Evolutionary conservation across 2,113 vertebrate genomes (phyloP).

Genomic region (Lontra canadensis): DNA sequence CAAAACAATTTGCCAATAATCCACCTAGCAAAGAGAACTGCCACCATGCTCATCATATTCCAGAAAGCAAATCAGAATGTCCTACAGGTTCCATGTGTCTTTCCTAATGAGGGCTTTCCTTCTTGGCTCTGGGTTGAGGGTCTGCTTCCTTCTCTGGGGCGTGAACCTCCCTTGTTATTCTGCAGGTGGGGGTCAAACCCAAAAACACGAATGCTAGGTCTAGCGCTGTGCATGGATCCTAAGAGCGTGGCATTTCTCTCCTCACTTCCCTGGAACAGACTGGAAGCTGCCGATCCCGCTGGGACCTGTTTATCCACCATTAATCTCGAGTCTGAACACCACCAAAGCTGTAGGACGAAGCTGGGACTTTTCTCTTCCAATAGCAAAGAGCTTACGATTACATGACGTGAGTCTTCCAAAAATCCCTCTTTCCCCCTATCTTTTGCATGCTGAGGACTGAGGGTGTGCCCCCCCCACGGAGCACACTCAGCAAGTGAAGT

Average conservation of each 20-base stretch:
- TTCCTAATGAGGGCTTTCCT: not conserved
- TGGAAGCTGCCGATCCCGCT: not conserved
- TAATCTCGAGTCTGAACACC: not conserved
- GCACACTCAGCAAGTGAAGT: not conserved
- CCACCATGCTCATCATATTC: not conserved
- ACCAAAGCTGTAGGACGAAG: not conserved
- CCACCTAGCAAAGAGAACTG: not conserved
- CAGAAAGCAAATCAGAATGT: slow-evolving; percentile 46
- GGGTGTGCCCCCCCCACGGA: not conserved
- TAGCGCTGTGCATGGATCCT: rapidly evolving
- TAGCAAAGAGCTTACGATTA: not conserved
- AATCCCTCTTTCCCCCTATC: not conserved
- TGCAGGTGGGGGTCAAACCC: rapidly evolving
- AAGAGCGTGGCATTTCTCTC: not conserved
- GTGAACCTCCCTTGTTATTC: not conserved
- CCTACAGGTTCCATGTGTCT: not conserved
- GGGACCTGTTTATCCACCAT: not conserved
- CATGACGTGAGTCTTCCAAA: not conserved
- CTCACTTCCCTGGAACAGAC: slow-evolving; percentile 16
- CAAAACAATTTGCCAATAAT: slow-evolving; percentile 51
- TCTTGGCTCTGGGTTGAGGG: not conserved
- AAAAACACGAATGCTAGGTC: not conserved
- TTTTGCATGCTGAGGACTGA: not conserved
- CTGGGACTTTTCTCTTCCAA: not conserved
- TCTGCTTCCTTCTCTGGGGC: not conserved